Conservation (phyloP, 2,797 vertebrate genomes). For the Sebastes iracundus region DNA sequence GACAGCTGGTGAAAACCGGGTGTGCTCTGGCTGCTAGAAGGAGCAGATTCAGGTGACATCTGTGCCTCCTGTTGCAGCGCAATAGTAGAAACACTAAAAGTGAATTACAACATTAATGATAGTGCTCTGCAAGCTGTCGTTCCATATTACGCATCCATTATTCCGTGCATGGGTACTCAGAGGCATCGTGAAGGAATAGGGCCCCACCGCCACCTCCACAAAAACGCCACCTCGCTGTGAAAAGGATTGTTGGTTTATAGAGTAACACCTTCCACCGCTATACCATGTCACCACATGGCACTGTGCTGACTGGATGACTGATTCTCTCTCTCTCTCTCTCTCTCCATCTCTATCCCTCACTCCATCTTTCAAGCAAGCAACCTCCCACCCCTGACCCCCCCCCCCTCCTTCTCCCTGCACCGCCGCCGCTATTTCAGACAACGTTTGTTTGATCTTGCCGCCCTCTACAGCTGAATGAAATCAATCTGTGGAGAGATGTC, state of each 20-base stretch:
- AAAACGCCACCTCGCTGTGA: slow-evolving; percentile 27
- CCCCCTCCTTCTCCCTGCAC: neutral
- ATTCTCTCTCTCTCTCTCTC: slow-evolving; percentile 47
- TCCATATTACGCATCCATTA: slow-evolving; percentile 78
- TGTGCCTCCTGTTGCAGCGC: slow-evolving; percentile 80
- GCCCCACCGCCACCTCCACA: neutral
- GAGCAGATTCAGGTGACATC: slow-evolving; percentile 82
- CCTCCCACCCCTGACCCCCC: slow-evolving; percentile 41
- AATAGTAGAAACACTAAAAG: slow-evolving; percentile 79
- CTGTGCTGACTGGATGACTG: slow-evolving; percentile 59
- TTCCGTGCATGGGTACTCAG: slow-evolving; percentile 70
- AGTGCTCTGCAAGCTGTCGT: slow-evolving; percentile 81
- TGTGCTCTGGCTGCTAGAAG: slow-evolving; percentile 71
- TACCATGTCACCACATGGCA: slow-evolving; percentile 40
- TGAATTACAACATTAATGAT: slow-evolving; percentile 83
- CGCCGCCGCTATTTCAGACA: slow-evolving; percentile 56
- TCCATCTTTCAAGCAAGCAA: slow-evolving; percentile 62
- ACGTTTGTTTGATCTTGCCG: slow-evolving; percentile 74
- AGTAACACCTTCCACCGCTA: slow-evolving; percentile 40
- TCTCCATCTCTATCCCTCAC: slow-evolving; percentile 54
- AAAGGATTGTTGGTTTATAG: slow-evolving; percentile 43
- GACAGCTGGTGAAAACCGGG: slow-evolving; percentile 77
- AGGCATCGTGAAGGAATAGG: slow-evolving; percentile 63
- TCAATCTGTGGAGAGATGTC: slow-evolving; percentile 71
- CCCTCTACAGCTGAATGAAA: slow-evolving; percentile 74